Base-by-base conservation (phyloP, 2,888 invertebrate genomes). In the Lochmaea crataegi region DNA sequence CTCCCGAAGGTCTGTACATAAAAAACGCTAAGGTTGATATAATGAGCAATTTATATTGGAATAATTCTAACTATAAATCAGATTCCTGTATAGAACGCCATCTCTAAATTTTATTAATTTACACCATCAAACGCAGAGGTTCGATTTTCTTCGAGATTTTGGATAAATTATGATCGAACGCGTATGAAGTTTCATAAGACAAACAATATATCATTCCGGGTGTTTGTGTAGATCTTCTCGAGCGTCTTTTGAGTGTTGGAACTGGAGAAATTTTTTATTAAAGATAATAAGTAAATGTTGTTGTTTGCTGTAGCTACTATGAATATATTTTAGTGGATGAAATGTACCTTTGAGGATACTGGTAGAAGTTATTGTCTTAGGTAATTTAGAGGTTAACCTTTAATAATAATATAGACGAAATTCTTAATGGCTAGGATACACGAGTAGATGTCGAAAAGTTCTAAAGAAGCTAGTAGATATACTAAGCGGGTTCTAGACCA, bases 161-260 rank as follows among this genome's bases (percentile, higher is more conserved):
- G 32, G 48, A 51, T 51, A 65, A 22, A 65, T 65, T 65, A 12
- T 65, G 45, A 65, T 65, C n/a, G 65, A 65, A 11, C 7, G 22
- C n/a, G 11, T 65, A 51, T 65, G 22, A 48, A 65, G 65, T 65
- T 65, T 26, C 65, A 65, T 51, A 51, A 65, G 26, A 51, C 64
- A 65, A 51, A 65, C 48, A 65, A 65, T 65, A 65, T 65, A 65
- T 65, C 65, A 65, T 48, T 65, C n/a, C n/a, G 60, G 38, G 10
- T 60, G 60, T 60, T 38, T 26, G 38, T 51, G 18, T 65, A 65
- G 9, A 38, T 22, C 63, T 63, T 22, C 12, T 18, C n/a, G 41
- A 12, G 45, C 45, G 45, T 45, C 12, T 14, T 48, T 26, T 16
- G 1, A 26, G 48, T 60, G 38, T 38, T 38, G 10, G 2, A 38